A percentile compares a stretch with the other conserved stretches of the same genome.
phyloP scores from a whole-genome alignment of 1,140 invertebrate species.

The Cotesia chilonis region DNA sequence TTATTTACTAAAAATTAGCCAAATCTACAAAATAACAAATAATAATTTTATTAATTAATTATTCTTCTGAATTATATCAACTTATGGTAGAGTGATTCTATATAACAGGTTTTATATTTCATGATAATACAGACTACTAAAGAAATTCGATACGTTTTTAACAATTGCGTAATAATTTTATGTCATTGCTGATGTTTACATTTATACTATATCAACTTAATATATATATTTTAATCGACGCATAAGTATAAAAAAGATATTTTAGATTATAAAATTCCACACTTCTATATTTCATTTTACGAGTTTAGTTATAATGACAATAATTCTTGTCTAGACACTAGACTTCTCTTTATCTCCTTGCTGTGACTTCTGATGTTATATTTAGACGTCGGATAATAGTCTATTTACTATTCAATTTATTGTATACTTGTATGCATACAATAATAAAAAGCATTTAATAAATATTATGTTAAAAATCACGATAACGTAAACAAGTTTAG shows the following conservation, averaged over 20 bases:
- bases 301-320: background rate
- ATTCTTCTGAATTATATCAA: background rate
- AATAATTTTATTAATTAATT: too few species aligned
- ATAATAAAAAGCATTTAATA: too few species aligned
- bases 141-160: constrained; percentile 24
- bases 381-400: too few species aligned
- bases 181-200: constrained; percentile 3
- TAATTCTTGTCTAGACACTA: background rate
- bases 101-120: constrained; percentile 10
- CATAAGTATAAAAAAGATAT: background rate
- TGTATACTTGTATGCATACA: too few species aligned
- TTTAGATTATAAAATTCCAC: background rate
- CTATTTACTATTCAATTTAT: too few species aligned
- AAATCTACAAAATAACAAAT: too few species aligned
- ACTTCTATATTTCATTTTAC: background rate
- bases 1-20: too few species aligned
- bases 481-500: too few species aligned
- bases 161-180: constrained; percentile 16
- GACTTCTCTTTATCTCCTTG: too few species aligned
- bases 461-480: too few species aligned
- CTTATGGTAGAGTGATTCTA: background rate
- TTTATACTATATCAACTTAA: background rate
- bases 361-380: too few species aligned
- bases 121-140: constrained; percentile 12
- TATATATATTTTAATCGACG: background rate